These are phyloP conservation scores for Leucozona laternaria DNA, from an alignment of 2,888 invertebrate species.

Conservation along the genomic window DNA sequence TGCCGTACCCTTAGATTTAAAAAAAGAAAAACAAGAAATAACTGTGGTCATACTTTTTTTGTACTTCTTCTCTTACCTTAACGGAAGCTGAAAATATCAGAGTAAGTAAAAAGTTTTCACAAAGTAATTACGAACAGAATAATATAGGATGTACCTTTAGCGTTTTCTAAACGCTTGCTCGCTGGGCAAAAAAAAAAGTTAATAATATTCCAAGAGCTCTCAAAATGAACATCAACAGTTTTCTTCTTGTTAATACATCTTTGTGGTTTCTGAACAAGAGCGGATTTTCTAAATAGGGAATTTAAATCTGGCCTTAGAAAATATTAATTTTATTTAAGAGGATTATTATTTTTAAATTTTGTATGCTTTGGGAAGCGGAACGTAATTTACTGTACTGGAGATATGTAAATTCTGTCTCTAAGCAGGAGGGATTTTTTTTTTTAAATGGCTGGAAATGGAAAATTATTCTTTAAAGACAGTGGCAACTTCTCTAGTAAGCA, in stretches of 20 bases:
- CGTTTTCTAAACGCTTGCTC: background rate
- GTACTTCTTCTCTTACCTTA: background rate
- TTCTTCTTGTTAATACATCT: background rate
- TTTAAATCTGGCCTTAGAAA: too few species aligned
- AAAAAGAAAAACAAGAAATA: background rate
- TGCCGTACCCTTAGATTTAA: background rate
- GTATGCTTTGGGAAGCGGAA: too few species aligned
- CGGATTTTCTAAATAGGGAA: background rate
- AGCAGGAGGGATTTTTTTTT: too few species aligned
- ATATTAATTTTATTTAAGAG: too few species aligned
- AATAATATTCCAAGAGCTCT: background rate
- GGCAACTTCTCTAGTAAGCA: too few species aligned
- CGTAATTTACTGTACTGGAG: too few species aligned
- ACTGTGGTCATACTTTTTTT: conserved; percentile 7
- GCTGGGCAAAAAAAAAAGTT: background rate
- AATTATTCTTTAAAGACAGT: too few species aligned
- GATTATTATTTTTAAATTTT: too few species aligned
- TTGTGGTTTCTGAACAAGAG: background rate
- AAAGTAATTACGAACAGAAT: conserved; percentile 37
- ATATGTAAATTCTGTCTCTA: too few species aligned
- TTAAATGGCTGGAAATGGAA: too few species aligned
- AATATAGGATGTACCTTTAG: conserved; percentile 1
- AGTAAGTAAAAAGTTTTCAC: conserved; percentile 33
- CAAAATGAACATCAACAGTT: conserved; percentile 22
- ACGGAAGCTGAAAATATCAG: conserved; percentile 26